A percentile compares a stretch with the other conserved stretches of the same genome.
Evolutionary conservation across 64 coral and sea anemone species (phyloP).

Genomic region (Porites australiensis): DNA sequence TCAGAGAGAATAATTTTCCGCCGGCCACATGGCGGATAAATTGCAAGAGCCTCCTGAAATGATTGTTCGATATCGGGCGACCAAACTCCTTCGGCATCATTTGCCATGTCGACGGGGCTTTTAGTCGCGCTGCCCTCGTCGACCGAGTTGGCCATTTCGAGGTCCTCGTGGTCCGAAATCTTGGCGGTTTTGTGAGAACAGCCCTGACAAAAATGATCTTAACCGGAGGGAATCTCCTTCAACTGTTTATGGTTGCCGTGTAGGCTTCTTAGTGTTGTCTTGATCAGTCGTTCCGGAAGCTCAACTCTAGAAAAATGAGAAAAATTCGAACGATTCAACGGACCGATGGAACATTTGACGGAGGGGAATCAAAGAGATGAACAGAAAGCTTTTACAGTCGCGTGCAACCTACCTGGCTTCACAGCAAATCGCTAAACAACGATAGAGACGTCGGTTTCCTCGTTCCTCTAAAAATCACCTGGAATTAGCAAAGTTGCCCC

Average conservation of each 20-base stretch:
- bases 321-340: slow-evolving; percentile 99
- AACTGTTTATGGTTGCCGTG: slow-evolving; percentile 55
- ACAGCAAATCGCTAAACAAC: slow-evolving; percentile 53
- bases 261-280: slow-evolving; percentile 77
- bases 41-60: slow-evolving; percentile 98
- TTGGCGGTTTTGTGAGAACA: slow-evolving; percentile 81
- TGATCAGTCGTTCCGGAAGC: slow-evolving; percentile 98
- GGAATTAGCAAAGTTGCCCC: slow-evolving; percentile 58
- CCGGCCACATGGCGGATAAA: slow-evolving; percentile 98
- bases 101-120: slow-evolving; percentile 98
- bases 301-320: slow-evolving; percentile 99
- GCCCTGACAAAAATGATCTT: slow-evolving; percentile 39
- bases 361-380: slow-evolving; percentile 31
- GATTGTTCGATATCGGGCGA: slow-evolving; percentile 99
- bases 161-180: slow-evolving; percentile 89
- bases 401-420: slow-evolving; percentile 8
- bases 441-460: slow-evolving; percentile 22
- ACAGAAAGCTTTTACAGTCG: background rate
- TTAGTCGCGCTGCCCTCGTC: slow-evolving; percentile 95
- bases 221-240: slow-evolving; percentile 57
- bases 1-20: slow-evolving; percentile 99
- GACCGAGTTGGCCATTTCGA: slow-evolving; percentile 91
- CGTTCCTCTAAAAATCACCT: slow-evolving; percentile 59
- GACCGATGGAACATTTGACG: slow-evolving; percentile 55
- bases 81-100: slow-evolving; percentile 99